These are phyloP conservation scores for Spodoptera exigua DNA, from an alignment of 2,888 invertebrate genomes.

Conservation along the genomic window DNA sequence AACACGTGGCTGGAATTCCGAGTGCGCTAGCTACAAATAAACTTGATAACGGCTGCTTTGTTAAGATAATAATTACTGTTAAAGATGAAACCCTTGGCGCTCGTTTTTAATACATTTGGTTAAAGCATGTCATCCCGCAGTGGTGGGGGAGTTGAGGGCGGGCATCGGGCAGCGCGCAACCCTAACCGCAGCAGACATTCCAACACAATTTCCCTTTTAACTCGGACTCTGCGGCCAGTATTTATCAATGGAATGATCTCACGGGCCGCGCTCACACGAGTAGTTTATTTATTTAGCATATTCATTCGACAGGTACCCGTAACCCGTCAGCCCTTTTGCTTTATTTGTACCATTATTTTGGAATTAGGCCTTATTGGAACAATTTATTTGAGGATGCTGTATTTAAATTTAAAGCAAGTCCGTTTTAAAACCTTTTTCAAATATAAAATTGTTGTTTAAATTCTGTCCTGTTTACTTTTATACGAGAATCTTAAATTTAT, in stretches of 20 bases:
- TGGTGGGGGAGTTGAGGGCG: constrained; percentile 42
- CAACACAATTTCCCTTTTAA: constrained; percentile 87
- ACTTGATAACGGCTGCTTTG: constrained; percentile 35
- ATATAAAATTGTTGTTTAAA: constrained; percentile 5
- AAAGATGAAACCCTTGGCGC: constrained; percentile 35
- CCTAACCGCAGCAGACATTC: constrained; percentile 74
- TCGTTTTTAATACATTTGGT: constrained; percentile 46
- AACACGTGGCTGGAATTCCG: constrained; percentile 64
- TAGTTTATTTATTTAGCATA: constrained; percentile 71
- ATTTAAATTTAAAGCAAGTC: constrained; percentile 4
- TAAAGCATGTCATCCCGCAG: constrained; percentile 43
- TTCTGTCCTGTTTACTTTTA: too few relatives aligned
- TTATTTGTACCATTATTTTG: constrained; percentile 51
- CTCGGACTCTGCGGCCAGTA: constrained; percentile 71
- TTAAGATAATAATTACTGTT: constrained; percentile 51
- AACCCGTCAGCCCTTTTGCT: constrained; percentile 47
- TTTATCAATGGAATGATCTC: constrained; percentile 82
- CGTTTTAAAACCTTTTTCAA: neutral
- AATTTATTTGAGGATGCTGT: constrained; percentile 39
- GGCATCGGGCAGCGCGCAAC: constrained; percentile 56
- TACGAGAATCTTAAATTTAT: too few relatives aligned
- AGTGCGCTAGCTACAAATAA: constrained; percentile 46
- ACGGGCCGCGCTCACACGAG: constrained; percentile 69
- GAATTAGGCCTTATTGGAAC: constrained; percentile 36
- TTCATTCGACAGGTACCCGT: constrained; percentile 61